Conservation (phyloP, 92 coral and sea anemone species). For the Meandrina meandrites region DNA sequence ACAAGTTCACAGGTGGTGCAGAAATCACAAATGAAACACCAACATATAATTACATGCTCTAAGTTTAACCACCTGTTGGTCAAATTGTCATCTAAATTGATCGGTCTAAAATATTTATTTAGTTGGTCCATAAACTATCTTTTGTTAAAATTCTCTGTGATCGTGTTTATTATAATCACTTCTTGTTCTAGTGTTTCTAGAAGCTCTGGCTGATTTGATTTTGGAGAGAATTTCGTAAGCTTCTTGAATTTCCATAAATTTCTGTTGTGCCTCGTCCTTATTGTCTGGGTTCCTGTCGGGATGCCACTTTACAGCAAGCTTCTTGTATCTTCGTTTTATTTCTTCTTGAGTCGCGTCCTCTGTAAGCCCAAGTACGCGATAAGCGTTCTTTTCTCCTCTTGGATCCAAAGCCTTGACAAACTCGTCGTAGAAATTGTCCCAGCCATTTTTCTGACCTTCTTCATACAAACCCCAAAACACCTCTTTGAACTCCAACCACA, state of each 20-base stretch:
- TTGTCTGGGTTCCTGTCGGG: conserved; percentile 84
- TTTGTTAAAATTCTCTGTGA: conserved; percentile 65
- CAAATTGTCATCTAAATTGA: conserved; percentile 8
- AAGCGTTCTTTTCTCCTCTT: conserved; percentile 98
- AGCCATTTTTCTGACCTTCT: conserved; percentile 93
- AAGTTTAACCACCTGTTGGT: conserved; percentile 28
- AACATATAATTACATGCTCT: conserved; percentile 9
- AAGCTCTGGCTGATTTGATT: conserved; percentile 76
- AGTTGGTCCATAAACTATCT: neutral
- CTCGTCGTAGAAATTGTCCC: conserved; percentile 97
- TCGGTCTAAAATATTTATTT: conserved; percentile 15
- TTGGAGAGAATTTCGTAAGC: conserved; percentile 94
- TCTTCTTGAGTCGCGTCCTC: conserved; percentile 86
- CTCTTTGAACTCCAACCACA: conserved; percentile 93
- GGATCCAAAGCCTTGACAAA: conserved; percentile 97
- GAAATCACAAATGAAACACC: conserved; percentile 21
- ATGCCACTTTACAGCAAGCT: conserved; percentile 94
- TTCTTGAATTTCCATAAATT: conserved; percentile 95
- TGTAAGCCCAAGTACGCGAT: conserved; percentile 81
- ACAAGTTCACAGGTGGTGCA: conserved; percentile 11
- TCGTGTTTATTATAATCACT: conserved; percentile 63
- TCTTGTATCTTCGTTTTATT: conserved; percentile 86
- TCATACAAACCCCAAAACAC: conserved; percentile 85
- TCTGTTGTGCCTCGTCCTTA: conserved; percentile 83
- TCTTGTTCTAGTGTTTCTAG: conserved; percentile 73